Conservation (phyloP, 1,140 invertebrate species). For the Drosophila bocki region DNA sequence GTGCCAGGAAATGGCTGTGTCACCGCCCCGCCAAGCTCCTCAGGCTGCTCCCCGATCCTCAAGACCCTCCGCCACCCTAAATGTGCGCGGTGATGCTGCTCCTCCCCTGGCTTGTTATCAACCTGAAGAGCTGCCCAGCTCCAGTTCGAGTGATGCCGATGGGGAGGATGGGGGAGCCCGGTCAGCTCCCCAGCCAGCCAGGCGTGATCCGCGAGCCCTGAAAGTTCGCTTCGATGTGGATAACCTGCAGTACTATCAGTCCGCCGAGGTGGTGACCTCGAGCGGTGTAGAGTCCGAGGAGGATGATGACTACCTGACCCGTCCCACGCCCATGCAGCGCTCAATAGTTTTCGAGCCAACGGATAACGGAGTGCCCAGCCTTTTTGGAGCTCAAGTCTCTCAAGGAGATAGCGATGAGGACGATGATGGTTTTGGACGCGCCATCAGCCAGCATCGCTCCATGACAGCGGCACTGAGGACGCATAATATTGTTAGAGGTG, state of each 20-base stretch:
- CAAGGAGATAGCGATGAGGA: constrained; percentile 49
- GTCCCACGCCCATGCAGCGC: constrained; percentile 51
- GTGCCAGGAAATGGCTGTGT: constrained; percentile 55
- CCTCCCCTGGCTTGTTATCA: constrained; percentile 58
- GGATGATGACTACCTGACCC: constrained; percentile 25
- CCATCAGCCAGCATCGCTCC: constrained; percentile 68
- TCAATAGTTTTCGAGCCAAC: constrained; percentile 31
- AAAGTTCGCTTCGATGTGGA: constrained; percentile 78
- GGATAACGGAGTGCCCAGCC: constrained; percentile 33
- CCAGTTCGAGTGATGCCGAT: constrained; percentile 61
- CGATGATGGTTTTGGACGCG: constrained; percentile 52
- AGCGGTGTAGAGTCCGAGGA: constrained; percentile 63
- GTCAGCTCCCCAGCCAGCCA: constrained; percentile 51
- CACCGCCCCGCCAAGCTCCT: constrained; percentile 24
- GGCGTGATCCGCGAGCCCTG: constrained; percentile 38
- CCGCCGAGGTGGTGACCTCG: constrained; percentile 65
- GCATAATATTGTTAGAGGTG: not conserved
- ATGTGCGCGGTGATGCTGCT: constrained; percentile 52
- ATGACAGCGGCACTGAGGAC: constrained; percentile 65
- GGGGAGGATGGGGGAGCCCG: constrained; percentile 21
- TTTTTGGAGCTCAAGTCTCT: constrained; percentile 66
- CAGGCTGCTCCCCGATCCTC: constrained; percentile 57
- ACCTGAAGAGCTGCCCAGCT: constrained; percentile 60
- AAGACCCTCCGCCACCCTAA: constrained; percentile 54
- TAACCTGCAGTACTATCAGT: constrained; percentile 74